phyloP scores from a whole-genome alignment of 2,113 vertebrate genomes.

The Notothenia rossii region DNA sequence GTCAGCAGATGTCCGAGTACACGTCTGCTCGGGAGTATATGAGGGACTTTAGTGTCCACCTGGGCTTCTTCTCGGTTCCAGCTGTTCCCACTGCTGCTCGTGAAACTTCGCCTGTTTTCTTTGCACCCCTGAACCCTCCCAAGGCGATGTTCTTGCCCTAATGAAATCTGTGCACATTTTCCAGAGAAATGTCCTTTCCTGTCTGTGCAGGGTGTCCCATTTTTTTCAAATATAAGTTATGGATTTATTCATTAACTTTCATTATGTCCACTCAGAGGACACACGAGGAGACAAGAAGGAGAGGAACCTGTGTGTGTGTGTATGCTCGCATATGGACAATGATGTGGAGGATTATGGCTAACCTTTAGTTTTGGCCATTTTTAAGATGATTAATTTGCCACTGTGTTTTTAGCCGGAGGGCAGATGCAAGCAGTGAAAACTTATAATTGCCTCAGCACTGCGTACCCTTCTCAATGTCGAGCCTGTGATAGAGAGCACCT shows the following conservation, averaged over 20 bases:
- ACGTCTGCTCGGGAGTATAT: too few relatives aligned
- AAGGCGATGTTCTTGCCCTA: constrained; percentile 16
- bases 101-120: constrained; percentile 2
- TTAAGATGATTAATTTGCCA: constrained; percentile 81
- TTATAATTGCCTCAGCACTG: constrained; percentile 76
- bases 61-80: not conserved
- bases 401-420: constrained; percentile 75
- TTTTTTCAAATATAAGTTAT: constrained; percentile 72
- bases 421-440: constrained; percentile 72
- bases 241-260: constrained; percentile 79
- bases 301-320: constrained; percentile 20
- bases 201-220: constrained; percentile 44
- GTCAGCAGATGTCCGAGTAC: too few relatives aligned
- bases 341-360: constrained; percentile 73
- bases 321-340: constrained; percentile 54
- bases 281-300: constrained; percentile 57
- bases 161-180: constrained; percentile 52
- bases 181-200: constrained; percentile 58
- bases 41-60: not conserved
- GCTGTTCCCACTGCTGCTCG: constrained; percentile 19
- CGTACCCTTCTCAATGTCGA: constrained; percentile 77
- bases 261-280: constrained; percentile 73
- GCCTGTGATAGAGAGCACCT: constrained; percentile 44
- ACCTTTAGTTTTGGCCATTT: constrained; percentile 77
- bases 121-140: constrained; percentile 21